Base-by-base conservation (phyloP, 2,888 invertebrate genomes). In the Tenthredo notha region DNA sequence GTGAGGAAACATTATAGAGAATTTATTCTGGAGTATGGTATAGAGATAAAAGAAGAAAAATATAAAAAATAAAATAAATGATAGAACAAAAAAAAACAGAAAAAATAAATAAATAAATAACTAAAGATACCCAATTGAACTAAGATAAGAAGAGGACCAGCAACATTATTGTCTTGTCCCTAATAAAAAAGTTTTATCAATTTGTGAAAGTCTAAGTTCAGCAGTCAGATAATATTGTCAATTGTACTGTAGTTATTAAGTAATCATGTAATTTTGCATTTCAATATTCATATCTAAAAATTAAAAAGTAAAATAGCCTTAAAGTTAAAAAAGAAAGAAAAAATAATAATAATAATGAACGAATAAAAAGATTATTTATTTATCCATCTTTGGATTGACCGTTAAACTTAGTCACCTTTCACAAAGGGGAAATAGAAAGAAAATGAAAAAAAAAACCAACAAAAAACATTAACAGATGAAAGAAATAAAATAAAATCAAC, bases 281-380 rank as follows among this genome's bases (percentile, higher is more conserved):
- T 83, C 65, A 67, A 65, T 47, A 65, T 47, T 83, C 83, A 83
- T 83, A 83, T 83, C 67, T 67, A 50, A 67, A 47, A 67, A 33
- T 1, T 47, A n/a, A 75, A 50, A 75, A 29, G 1, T 61, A 80
- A 80, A 54, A 25, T 67, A 83, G 83, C 33, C 67, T 83, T 83
- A 67, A 5, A 67, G 70, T 15, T 47, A 29, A 61, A 2, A 72
- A 37, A 40, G 1, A 37, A 33, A 7, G 12, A n/a, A 40, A 70
- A 0, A 37, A 80, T 43, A 37, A 37, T 0, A 37, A 37, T 7
- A 37, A 7, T 37, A 37, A 37, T 7, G 33, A 82, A 33, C 12
- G n/a, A 80, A 61, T 40, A 9, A n/a, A 83, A 67, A 83, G n/a
- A 47, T 83, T 83, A 83, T 83, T 83, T 47, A 83, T 83, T 83